phyloP scores from a whole-genome alignment of 2,888 invertebrate genomes.

The Nemurella pictetii region DNA sequence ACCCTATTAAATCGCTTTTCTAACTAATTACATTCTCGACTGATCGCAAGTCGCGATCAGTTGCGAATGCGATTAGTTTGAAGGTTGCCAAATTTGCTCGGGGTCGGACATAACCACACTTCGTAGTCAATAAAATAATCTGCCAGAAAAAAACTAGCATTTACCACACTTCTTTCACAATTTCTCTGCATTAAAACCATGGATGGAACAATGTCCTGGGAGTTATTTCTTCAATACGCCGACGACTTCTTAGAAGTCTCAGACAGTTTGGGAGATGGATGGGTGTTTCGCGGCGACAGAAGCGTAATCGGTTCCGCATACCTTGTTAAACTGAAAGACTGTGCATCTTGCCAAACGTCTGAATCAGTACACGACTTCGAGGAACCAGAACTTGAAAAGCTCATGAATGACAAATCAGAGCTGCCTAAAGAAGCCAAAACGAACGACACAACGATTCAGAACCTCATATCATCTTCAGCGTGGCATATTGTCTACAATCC shows the following conservation, averaged over 20 bases:
- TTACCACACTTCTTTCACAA: background rate
- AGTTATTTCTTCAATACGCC: background rate
- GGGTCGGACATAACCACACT: too few relatives aligned
- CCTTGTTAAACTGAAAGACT: background rate
- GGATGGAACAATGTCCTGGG: slow-evolving; percentile 8
- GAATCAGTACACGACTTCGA: background rate
- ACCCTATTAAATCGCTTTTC: too few relatives aligned
- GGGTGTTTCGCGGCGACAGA: background rate
- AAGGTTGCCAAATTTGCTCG: too few relatives aligned
- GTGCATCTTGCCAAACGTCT: too few relatives aligned
- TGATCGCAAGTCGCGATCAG: too few relatives aligned
- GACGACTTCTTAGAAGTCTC: slow-evolving; percentile 1
- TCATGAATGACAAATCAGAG: background rate
- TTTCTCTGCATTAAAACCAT: background rate
- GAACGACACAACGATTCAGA: background rate
- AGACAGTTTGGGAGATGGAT: background rate
- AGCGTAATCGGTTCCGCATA: background rate
- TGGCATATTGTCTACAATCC: slow-evolving; percentile 46
- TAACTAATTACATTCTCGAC: too few relatives aligned
- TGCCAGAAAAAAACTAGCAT: background rate
- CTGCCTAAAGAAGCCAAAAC: background rate
- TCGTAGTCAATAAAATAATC: background rate
- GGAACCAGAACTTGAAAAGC: background rate
- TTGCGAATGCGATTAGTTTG: too few relatives aligned
- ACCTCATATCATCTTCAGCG: slow-evolving; percentile 49